A percentile compares a stretch with the other conserved stretches of the same genome.
Conservation (phyloP, 2,888 invertebrate genomes). For the Metallyticus violacea region DNA sequence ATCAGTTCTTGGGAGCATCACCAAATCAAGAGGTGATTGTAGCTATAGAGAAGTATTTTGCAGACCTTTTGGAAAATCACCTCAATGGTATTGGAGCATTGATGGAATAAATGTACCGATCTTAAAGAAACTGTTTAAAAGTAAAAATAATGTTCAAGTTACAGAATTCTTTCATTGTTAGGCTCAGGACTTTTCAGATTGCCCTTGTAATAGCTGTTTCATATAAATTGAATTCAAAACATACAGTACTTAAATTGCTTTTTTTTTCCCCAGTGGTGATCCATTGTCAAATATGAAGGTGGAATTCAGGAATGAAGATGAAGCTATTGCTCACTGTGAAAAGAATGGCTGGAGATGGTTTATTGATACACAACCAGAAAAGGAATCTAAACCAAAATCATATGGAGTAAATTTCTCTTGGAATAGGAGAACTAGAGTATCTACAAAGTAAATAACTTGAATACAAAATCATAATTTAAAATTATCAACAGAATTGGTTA, state of each 20-base stretch:
- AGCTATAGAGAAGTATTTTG: too few relatives aligned
- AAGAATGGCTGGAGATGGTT: conserved; percentile 93
- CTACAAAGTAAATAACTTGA: conserved; percentile 74
- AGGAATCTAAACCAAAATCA: conserved; percentile 74
- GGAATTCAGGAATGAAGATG: conserved; percentile 74
- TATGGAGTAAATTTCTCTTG: conserved; percentile 95
- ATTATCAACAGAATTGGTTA: background rate
- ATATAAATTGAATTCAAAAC: background rate
- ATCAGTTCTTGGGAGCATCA: too few relatives aligned
- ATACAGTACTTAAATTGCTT: background rate
- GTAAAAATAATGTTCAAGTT: too few relatives aligned
- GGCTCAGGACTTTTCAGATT: too few relatives aligned
- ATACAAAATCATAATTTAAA: background rate
- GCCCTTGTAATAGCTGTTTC: too few relatives aligned
- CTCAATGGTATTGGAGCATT: too few relatives aligned
- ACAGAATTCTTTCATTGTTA: too few relatives aligned
- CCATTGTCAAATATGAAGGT: conserved; percentile 90
- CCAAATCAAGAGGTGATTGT: too few relatives aligned
- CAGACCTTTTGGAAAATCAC: too few relatives aligned
- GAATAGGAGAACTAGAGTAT: conserved; percentile 92
- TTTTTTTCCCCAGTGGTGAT: conserved; percentile 69
- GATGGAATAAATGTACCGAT: too few relatives aligned
- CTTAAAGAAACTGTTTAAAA: too few relatives aligned
- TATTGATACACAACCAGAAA: conserved; percentile 71
- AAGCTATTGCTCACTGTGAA: conserved; percentile 88